Conservation (phyloP, 2,113 vertebrate species). For the Rhea americana region DNA sequence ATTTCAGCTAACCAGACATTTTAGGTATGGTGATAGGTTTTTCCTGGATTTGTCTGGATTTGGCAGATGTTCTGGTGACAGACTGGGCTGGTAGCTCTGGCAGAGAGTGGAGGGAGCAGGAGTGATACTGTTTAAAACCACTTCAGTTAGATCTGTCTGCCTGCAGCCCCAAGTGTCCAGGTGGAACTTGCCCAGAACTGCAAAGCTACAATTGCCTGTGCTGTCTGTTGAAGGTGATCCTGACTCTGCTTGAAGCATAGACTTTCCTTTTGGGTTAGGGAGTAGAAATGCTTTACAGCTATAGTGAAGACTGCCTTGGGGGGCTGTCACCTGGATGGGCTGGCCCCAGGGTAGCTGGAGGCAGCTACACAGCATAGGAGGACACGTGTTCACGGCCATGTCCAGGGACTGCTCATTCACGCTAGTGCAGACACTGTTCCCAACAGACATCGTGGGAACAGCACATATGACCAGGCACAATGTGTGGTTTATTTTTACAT, state of each 20-base stretch:
- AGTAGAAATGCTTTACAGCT: background rate
- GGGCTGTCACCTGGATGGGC: background rate
- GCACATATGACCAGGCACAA: background rate
- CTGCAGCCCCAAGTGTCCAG: background rate
- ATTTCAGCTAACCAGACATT: background rate
- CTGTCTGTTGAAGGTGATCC: background rate
- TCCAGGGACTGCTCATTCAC: background rate
- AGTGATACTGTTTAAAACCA: background rate
- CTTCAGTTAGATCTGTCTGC: background rate
- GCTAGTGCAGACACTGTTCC: background rate
- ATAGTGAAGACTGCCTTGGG: background rate
- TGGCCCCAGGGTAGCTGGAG: background rate
- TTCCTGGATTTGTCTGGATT: background rate
- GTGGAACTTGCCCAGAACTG: background rate
- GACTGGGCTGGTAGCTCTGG: background rate
- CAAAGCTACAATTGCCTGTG: background rate
- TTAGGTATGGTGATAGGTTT: background rate
- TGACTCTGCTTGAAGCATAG: background rate
- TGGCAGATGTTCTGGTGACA: background rate
- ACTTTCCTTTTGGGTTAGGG: background rate
- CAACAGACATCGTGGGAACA: background rate
- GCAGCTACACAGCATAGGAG: background rate
- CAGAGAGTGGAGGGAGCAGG: background rate
- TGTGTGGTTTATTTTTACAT: conserved; percentile 9
- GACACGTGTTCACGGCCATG: background rate